Evolutionary conservation across 53 echinoderm and acorn worm species (phyloP), one percentile per base, ranked within the genome.

Genomic region (Astropecten irregularis): DNA sequence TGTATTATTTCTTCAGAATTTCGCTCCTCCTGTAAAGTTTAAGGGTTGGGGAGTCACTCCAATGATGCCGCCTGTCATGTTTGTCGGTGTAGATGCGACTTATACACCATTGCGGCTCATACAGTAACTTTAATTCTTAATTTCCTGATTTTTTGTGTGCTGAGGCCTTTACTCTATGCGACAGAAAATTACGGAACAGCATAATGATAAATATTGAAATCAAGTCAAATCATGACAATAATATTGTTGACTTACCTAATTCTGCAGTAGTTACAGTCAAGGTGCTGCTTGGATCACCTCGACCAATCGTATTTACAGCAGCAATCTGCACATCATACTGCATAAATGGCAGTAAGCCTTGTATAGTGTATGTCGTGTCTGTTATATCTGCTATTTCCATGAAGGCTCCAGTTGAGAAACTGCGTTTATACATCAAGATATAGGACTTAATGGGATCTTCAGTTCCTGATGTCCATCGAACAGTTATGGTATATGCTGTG

Each of bases 281-380:
- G 18, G 77, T 84, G 9, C 26, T 57, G 59, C 99, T 99, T 1
- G 94, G 77, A 53, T 92, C 88, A 72, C 99, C 95, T 33, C 86
- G 67, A 18, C 99, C 99, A 25, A 99, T 99, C 16, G 81, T 82
- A 66, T 99, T 99, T 2, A 92, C 92, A n/a, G 94, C 99, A 13
- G 88, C 49, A 40, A 99, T 82, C 44, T 65, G 76, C 11, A 99
- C 83, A 2, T 73, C 35, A 53, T 99, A 99, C 66, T 90, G 84
- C 2, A 94, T 92, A 81, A 83, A 99, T 4, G 99, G 92, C 48
- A 90, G 44, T 37, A 99, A 71, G 31, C 51, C 83, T 10, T 90
- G 82, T 26, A 99, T 92, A 23, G 88, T 95, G 84, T 91, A 92
- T 13, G 85, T 76, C 15, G 66, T 86, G 5, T 40, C 69, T 8